These are phyloP conservation scores for Orthonevra nobilis DNA, from an alignment of 2,888 invertebrate species.

Conservation along the genomic window DNA sequence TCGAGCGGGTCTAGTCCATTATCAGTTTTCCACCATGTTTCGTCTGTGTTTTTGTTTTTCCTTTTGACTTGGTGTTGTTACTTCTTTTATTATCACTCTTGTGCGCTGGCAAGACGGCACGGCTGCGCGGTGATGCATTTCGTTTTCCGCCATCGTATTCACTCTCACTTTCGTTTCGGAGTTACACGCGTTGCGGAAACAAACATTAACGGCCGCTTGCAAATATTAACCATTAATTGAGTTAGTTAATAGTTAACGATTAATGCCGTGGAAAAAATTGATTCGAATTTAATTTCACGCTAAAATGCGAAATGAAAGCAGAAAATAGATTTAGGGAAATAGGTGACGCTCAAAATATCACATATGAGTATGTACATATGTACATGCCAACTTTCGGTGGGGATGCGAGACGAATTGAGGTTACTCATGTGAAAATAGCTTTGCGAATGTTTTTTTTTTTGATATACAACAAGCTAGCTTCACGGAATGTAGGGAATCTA, in stretches of 20 bases:
- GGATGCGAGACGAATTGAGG: constrained; percentile 27
- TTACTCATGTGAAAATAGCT: constrained; percentile 20
- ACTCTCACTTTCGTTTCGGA: constrained; percentile 79
- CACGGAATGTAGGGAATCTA: too few relatives aligned
- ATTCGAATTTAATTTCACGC: neutral
- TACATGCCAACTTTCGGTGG: too few relatives aligned
- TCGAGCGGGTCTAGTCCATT: constrained; percentile 45
- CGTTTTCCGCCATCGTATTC: constrained; percentile 80
- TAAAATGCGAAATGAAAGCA: constrained; percentile 23
- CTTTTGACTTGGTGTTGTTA: constrained; percentile 67
- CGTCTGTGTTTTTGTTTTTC: constrained; percentile 42
- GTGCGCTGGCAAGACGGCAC: constrained; percentile 18
- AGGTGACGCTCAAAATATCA: too few relatives aligned
- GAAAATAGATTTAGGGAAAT: constrained; percentile 58
- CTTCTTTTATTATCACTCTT: constrained; percentile 41
- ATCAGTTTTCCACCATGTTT: constrained; percentile 57
- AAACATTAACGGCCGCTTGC: constrained; percentile 46
- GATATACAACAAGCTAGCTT: too few relatives aligned
- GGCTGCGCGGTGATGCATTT: constrained; percentile 54
- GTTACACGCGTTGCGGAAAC: constrained; percentile 58
- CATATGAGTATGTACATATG: too few relatives aligned
- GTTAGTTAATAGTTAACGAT: constrained; percentile 43
- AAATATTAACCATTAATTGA: constrained; percentile 40
- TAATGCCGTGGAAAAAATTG: constrained; percentile 6
- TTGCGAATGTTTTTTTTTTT: neutral